phyloP scores from a whole-genome alignment of 2,113 vertebrate species.

The Brachypteracias leptosomus region DNA sequence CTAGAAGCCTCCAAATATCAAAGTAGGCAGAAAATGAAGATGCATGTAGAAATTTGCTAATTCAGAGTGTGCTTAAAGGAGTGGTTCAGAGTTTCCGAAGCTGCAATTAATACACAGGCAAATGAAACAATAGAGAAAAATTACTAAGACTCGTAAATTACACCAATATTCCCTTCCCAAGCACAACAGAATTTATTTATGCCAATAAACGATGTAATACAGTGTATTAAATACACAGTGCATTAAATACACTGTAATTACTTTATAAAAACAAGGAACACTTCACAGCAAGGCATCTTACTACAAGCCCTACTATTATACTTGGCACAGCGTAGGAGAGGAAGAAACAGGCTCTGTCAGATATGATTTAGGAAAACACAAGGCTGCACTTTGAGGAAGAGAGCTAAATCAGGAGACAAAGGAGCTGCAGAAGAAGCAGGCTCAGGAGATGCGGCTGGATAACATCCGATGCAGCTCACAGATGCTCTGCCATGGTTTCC shows the following conservation, averaged over 20 bases:
- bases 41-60: not conserved
- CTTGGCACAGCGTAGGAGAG: not conserved
- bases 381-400: not conserved
- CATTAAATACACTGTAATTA: constrained; percentile 34
- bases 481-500: not conserved
- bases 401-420: constrained; percentile 11
- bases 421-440: not conserved
- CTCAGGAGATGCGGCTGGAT: rapidly evolving
- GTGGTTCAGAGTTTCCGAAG: not conserved
- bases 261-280: constrained; percentile 44
- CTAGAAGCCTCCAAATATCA: not conserved
- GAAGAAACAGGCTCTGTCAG: constrained; percentile 1
- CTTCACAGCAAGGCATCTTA: constrained; percentile 31
- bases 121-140: not conserved
- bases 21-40: constrained; percentile 6
- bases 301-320: constrained; percentile 15
- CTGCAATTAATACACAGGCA: not conserved
- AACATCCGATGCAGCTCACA: rapidly evolving
- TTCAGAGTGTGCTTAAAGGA: not conserved
- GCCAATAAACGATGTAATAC: not conserved
- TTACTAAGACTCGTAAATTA: not conserved
- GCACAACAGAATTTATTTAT: not conserved
- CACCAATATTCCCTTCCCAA: not conserved
- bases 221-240: constrained; percentile 3
- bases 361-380: not conserved